Conservation (phyloP, 2,113 vertebrate species). For the Scytalopus superciliaris region DNA sequence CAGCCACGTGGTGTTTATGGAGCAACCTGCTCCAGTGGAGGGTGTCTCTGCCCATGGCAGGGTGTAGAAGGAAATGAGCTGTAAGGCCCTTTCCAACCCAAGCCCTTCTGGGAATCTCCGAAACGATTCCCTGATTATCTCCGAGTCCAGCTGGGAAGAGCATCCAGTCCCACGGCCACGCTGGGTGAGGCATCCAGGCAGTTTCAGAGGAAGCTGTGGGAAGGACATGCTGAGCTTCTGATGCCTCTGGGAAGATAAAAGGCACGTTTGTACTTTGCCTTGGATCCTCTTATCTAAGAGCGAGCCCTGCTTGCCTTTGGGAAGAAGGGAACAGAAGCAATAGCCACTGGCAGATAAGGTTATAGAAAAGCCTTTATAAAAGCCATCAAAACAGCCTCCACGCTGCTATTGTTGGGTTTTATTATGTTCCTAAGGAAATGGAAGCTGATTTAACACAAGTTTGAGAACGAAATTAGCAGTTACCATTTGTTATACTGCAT, state of each 20-base stretch:
- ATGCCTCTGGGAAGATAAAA: not conserved
- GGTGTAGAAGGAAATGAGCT: not conserved
- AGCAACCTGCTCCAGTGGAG: not conserved
- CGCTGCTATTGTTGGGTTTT: not conserved
- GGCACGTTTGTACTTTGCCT: not conserved
- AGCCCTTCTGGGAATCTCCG: not conserved
- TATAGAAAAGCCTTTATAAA: not conserved
- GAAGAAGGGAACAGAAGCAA: not conserved
- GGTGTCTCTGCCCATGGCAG: not conserved
- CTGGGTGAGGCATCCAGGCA: not conserved
- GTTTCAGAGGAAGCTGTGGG: not conserved
- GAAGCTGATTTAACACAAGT: not conserved
- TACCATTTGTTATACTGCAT: not conserved
- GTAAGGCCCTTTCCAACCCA: not conserved
- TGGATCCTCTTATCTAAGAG: not conserved
- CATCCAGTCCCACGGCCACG: accelerated
- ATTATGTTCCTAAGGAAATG: not conserved
- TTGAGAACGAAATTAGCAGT: not conserved
- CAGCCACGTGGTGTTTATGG: not conserved
- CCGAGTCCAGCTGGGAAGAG: not conserved
- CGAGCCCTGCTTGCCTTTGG: not conserved
- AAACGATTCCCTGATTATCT: not conserved
- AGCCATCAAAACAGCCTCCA: not conserved
- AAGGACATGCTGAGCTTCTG: not conserved
- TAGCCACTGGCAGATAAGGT: not conserved